Evolutionary conservation across 2,113 vertebrate species (phyloP).

Genomic region (Rhea americana): DNA sequence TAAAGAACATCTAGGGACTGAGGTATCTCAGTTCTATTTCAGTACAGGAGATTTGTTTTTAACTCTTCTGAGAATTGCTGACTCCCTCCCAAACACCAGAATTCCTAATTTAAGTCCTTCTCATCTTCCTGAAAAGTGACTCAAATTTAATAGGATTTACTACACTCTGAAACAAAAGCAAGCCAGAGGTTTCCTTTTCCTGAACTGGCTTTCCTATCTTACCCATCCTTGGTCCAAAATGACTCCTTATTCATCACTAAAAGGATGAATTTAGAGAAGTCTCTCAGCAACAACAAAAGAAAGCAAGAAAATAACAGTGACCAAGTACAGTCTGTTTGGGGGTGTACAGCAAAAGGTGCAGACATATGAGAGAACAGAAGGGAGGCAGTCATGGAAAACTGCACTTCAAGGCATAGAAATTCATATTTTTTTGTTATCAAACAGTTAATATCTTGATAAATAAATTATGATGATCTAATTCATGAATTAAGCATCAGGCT

Average conservation of each 20-base stretch:
- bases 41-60: conserved; percentile 45
- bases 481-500: background rate
- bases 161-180: background rate
- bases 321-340: background rate
- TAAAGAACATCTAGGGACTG: conserved; percentile 54
- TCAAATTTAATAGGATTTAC: background rate
- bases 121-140: background rate
- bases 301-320: background rate
- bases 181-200: background rate
- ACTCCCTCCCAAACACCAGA: background rate
- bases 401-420: background rate
- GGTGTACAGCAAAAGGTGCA: background rate
- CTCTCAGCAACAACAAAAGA: background rate
- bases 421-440: background rate
- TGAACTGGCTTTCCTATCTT: background rate
- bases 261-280: background rate
- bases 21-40: background rate
- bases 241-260: background rate
- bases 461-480: background rate
- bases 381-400: background rate
- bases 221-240: background rate
- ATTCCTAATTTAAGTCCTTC: background rate
- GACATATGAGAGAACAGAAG: background rate
- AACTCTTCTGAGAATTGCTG: conserved; percentile 11
- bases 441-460: background rate